These are phyloP conservation scores for Lasioglossum figueresi DNA, from an alignment of 2,888 invertebrate species.

Conservation along the genomic window DNA sequence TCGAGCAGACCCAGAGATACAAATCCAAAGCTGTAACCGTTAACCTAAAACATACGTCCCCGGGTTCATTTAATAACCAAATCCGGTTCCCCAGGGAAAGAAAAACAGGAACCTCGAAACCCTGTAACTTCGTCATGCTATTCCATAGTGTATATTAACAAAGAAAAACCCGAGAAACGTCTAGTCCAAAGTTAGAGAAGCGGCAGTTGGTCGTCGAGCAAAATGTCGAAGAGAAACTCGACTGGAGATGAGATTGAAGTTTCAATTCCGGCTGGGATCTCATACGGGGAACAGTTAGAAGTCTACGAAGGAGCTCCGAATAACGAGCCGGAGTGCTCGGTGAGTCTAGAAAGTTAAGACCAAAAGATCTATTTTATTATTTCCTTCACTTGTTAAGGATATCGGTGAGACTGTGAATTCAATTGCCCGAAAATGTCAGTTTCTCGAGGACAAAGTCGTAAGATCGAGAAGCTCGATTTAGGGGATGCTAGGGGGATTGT, in stretches of 20 bases:
- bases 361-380: neutral
- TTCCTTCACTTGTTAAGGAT: neutral
- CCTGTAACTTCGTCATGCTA: slow-evolving; percentile 37
- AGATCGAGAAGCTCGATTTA: neutral
- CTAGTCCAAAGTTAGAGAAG: slow-evolving; percentile 35
- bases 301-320: slow-evolving; percentile 34
- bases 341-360: neutral
- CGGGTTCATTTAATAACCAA: neutral
- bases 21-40: neutral
- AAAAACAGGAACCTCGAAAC: neutral
- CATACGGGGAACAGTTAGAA: slow-evolving; percentile 48
- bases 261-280: slow-evolving; percentile 46
- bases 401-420: neutral
- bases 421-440: neutral
- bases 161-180: slow-evolving; percentile 52
- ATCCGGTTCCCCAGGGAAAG: neutral
- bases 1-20: no score
- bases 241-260: slow-evolving; percentile 54
- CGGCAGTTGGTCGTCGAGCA: slow-evolving; percentile 45
- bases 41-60: neutral
- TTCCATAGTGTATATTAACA: slow-evolving; percentile 62
- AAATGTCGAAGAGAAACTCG: slow-evolving; percentile 63
- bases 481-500: neutral
- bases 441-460: neutral
- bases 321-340: slow-evolving; percentile 35